Conservation (phyloP, 2,797 vertebrate genomes). For the Somateria mollissima region DNA sequence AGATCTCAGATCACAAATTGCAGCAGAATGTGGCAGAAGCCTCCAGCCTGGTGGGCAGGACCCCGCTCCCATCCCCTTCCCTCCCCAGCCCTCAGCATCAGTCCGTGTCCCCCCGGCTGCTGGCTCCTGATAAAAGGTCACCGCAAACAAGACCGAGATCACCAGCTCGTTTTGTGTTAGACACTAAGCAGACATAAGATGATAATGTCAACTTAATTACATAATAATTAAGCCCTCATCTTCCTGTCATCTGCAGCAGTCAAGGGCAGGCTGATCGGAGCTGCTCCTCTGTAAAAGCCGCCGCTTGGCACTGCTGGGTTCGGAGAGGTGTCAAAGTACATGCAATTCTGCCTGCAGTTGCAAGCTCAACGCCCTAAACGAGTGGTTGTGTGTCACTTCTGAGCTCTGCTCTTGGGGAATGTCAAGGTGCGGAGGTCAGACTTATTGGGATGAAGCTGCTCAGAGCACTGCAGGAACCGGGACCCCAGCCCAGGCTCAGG, state of each 20-base stretch:
- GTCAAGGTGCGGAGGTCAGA: background rate
- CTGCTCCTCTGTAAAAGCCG: conserved; percentile 1
- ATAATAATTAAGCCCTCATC: conserved; percentile 50
- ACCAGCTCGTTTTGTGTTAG: background rate
- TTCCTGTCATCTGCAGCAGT: conserved; percentile 45
- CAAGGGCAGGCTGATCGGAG: background rate
- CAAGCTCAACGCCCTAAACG: background rate
- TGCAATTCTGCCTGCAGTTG: conserved; percentile 3
- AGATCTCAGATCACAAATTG: background rate
- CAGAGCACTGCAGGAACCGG: background rate
- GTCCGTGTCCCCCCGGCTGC: rapidly evolving
- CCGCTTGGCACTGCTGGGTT: background rate
- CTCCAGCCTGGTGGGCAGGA: background rate
- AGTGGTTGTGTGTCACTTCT: background rate
- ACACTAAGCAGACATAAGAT: conserved; percentile 18
- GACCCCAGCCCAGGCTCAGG: rapidly evolving
- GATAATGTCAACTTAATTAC: conserved; percentile 49
- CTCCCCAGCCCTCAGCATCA: background rate
- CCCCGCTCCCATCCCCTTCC: background rate
- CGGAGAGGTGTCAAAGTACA: conserved; percentile 50
- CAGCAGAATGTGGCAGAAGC: background rate
- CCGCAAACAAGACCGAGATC: background rate
- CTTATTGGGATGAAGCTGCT: rapidly evolving
- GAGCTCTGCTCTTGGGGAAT: background rate
- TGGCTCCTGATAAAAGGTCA: background rate